A percentile compares a stretch with the other conserved stretches of the same genome.
Evolutionary conservation across 2,797 vertebrate species (phyloP).

Genomic region (Manis javanica): DNA sequence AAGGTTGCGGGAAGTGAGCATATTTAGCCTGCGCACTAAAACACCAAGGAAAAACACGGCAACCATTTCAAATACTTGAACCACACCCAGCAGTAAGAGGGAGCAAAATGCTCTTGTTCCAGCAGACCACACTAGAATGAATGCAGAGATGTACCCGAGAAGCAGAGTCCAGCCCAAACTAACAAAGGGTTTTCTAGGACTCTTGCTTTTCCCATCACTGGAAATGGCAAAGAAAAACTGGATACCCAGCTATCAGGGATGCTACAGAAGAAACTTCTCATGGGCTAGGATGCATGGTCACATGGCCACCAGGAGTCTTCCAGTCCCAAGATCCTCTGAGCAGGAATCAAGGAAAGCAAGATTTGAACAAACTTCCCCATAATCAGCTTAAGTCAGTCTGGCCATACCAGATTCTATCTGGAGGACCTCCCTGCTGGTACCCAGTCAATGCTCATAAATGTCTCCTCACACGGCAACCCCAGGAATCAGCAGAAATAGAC

Average conservation of each 20-base stretch:
- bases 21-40: background rate
- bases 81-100: fast-evolving
- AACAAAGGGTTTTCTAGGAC: background rate
- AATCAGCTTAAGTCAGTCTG: background rate
- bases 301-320: background rate
- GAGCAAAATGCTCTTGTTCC: background rate
- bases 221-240: background rate
- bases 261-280: background rate
- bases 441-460: background rate
- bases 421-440: background rate
- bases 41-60: background rate
- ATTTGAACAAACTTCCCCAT: background rate
- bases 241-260: background rate
- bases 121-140: background rate
- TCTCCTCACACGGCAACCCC: background rate
- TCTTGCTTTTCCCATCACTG: background rate
- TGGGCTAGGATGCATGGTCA: too few species aligned
- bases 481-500: background rate
- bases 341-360: background rate
- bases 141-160: background rate
- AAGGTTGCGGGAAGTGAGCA: background rate
- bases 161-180: background rate
- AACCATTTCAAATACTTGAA: background rate
- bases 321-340: background rate
- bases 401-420: background rate